Conservation (phyloP, 2,113 vertebrate species). For the Lamprologus ornatipinnis region DNA sequence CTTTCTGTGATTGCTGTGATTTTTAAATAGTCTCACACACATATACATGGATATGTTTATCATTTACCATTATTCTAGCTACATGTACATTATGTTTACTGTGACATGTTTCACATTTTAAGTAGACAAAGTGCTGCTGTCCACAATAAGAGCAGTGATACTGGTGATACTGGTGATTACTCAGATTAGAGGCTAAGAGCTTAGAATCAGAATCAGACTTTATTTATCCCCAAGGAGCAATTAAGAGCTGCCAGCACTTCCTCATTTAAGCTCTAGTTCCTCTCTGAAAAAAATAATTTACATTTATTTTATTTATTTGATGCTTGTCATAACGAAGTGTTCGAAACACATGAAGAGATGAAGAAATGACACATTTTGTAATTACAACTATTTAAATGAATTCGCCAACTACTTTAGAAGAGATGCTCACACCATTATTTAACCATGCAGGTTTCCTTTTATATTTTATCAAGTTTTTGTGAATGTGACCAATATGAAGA, state of each 20-base stretch:
- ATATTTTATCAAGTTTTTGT: fast-evolving
- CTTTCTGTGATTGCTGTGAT: background rate
- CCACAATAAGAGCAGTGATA: background rate
- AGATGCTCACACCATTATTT: background rate
- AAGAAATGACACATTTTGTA: background rate
- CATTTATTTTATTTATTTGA: background rate
- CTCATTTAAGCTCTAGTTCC: background rate
- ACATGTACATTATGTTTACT: background rate
- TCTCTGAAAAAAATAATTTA: fast-evolving
- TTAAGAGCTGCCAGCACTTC: background rate
- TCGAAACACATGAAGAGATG: background rate
- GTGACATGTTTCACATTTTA: background rate
- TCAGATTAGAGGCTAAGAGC: background rate
- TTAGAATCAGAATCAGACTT: background rate
- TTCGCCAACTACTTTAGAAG: background rate
- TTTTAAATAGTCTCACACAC: background rate
- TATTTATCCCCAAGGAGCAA: background rate
- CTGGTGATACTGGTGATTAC: background rate
- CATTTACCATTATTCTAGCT: background rate
- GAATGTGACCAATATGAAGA: background rate
- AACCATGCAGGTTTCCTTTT: background rate
- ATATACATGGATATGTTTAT: background rate
- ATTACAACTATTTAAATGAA: background rate
- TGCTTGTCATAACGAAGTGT: background rate
- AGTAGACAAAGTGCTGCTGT: background rate